Evolutionary conservation across 2,113 vertebrate genomes (phyloP), one percentile per base, ranked within the genome.

Genomic region (Desmodus rotundus): DNA sequence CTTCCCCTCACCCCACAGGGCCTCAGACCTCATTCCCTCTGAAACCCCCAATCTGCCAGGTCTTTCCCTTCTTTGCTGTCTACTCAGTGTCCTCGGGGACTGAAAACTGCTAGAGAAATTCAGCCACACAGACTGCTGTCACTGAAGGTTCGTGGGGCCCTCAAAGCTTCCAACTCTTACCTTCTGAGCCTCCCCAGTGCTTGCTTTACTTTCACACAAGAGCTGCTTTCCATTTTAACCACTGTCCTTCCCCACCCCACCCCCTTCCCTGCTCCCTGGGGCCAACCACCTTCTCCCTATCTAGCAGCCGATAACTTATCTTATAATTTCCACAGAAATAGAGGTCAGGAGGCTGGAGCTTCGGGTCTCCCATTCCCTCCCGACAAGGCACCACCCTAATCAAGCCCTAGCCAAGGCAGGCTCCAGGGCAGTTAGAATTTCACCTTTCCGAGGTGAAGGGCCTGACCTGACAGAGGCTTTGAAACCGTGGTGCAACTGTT

Each of bases 401-500:
- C 11, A 28, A 78, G 85, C 73, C 52, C 43, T 47, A 16, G 43
- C 28, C 73, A 33, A 50, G 63, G 76, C 47, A 61, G 67, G 11
- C 24, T 89, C 14, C 28, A 98, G 67, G 3, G 38, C 43, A 10
- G 54, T 65, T 1, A 65, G 45, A 38, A 91, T 92, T 54, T 97
- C 88, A 4, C 94, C 94, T 93, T 95, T 97, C 13, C 99, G 87
- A 0, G 85, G 67, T 0, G 96, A n/a, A 8, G 98, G 14, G 80
- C 98, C 31, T 93, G 97, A 43, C 98, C 31, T 93, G 97, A 43
- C 97, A 97, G 22, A 99, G 97, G 52, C 96, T 93, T 43, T 33
- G 50, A 43, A 99, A 98, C 33, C 94, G 31, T 97, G 91, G 0
- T 80, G 89, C 67, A 99, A 73, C 31, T 97, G 98, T 36, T 97